phyloP scores from a whole-genome alignment of 1,140 invertebrate genomes.

The Diachasmimorpha longicaudata region DNA sequence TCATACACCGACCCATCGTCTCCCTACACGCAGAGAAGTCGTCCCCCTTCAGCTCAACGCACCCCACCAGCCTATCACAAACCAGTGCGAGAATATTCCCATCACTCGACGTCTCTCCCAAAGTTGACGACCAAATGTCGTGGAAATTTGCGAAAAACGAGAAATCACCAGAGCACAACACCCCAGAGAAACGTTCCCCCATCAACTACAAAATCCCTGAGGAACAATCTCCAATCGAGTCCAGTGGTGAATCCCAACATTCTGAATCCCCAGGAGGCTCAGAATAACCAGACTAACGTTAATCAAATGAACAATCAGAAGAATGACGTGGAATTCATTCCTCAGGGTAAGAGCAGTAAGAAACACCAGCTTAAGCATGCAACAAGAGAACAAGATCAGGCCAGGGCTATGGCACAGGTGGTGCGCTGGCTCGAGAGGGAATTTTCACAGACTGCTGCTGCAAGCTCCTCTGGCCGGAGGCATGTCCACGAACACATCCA shows the following conservation, averaged over 20 bases:
- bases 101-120: constrained; percentile 39
- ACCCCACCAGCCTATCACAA: constrained; percentile 45
- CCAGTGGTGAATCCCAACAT: constrained; percentile 38
- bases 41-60: constrained; percentile 28
- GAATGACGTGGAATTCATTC: constrained; percentile 42
- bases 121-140: constrained; percentile 46
- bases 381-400: constrained; percentile 72
- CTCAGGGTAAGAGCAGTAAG: constrained; percentile 48
- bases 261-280: constrained; percentile 31
- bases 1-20: constrained; percentile 42
- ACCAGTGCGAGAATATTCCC: constrained; percentile 47
- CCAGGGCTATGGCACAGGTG: constrained; percentile 73
- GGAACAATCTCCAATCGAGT: constrained; percentile 40
- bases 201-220: constrained; percentile 30
- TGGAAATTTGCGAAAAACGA: constrained; percentile 39
- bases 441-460: constrained; percentile 55
- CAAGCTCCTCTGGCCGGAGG: constrained; percentile 42
- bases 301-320: constrained; percentile 44
- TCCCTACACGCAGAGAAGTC: constrained; percentile 39
- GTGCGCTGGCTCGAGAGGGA: constrained; percentile 68
- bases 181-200: not conserved
- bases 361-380: constrained; percentile 71
- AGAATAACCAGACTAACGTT: constrained; percentile 29
- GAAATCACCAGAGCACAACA: constrained; percentile 29
- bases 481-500: constrained; percentile 85